These are phyloP conservation scores for Orbicella faveolata DNA, from an alignment of 64 coral and sea anemone genomes.

Conservation along the genomic window DNA sequence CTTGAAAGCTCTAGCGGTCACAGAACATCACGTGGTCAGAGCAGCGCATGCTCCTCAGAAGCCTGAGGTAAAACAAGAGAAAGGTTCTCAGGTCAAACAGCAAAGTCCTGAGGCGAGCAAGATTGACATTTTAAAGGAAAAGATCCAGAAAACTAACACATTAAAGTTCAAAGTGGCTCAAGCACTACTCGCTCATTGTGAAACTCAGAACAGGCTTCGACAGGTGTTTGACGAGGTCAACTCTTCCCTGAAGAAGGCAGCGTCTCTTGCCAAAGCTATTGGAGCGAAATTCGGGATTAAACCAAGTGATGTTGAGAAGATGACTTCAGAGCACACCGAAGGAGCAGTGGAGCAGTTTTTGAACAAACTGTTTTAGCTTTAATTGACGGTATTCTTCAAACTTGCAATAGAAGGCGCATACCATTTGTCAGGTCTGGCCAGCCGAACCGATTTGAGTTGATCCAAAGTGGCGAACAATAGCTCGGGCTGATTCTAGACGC, in stretches of 20 bases:
- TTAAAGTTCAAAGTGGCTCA: constrained; percentile 85
- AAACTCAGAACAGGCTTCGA: constrained; percentile 87
- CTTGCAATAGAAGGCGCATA: not conserved
- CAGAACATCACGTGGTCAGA: not conserved
- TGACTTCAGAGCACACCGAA: constrained; percentile 76
- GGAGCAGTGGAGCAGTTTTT: constrained; percentile 81
- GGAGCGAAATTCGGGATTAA: constrained; percentile 90
- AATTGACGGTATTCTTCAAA: not conserved
- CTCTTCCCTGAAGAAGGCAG: constrained; percentile 66
- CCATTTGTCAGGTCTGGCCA: not conserved
- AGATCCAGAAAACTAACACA: constrained; percentile 72
- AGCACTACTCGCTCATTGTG: constrained; percentile 81
- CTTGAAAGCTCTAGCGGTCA: not conserved
- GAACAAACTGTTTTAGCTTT: constrained; percentile 65
- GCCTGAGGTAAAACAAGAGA: not conserved
- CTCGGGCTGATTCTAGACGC: too few relatives aligned
- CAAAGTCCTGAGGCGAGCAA: not conserved
- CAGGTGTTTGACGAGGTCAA: constrained; percentile 83
- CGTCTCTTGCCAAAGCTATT: constrained; percentile 74
- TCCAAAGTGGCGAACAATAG: too few relatives aligned
- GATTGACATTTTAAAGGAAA: constrained; percentile 51
- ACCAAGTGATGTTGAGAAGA: constrained; percentile 59
- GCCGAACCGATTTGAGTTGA: not conserved
- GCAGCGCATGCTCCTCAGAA: not conserved
- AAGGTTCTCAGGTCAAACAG: not conserved